Base-by-base conservation (phyloP, 2,888 invertebrate genomes). In the Carcina quercana region DNA sequence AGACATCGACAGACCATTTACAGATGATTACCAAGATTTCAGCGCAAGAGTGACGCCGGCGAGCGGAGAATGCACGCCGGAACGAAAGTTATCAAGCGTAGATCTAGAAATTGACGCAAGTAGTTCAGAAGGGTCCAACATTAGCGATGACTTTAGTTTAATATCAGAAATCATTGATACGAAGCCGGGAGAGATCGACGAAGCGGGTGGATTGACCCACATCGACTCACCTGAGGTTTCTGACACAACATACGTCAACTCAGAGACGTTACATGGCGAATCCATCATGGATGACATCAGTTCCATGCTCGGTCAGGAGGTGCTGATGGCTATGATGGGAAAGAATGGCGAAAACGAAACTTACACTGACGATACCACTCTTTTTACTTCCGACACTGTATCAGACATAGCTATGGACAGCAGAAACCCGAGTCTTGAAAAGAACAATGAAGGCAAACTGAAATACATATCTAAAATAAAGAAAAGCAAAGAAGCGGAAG, bases 191-290 rank as follows among this genome's bases (percentile, higher is more conserved):
- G 76, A 79, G 5, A 39, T 58, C 2, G 75, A 79, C 35, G 86
- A 86, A 30, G 74, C 74, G 10, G 75, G 75, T 55, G 87, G 87
- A 43, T 91, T 94, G 30, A 89, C 89, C 7, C 94, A 94, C 55
- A 94, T 94, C 32, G 94, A 94, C 60, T 94, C 93, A 0, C 93
- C 94, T 0, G 94, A 94, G 75, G 86, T 88, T 7, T 93, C 92
- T 4, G 93, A 94, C 41, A 88, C 89, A 6, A 89, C 89, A 3
- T 85, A 85, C 33, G 79, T 86, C 17, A 87, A 87, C 46, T 90
- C 89, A n/a, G 92, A 92, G 55, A 87, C 89, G 4, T 83, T 91
- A 45, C 91, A 91, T 37, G 92, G 92, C 4, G 93, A 93, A 63
- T 92, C 92, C 28, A 86, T 92, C 17, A 88, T 92, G 79, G 92